phyloP scores from a whole-genome alignment of 2,113 vertebrate species.

The Trichechus manatus region DNA sequence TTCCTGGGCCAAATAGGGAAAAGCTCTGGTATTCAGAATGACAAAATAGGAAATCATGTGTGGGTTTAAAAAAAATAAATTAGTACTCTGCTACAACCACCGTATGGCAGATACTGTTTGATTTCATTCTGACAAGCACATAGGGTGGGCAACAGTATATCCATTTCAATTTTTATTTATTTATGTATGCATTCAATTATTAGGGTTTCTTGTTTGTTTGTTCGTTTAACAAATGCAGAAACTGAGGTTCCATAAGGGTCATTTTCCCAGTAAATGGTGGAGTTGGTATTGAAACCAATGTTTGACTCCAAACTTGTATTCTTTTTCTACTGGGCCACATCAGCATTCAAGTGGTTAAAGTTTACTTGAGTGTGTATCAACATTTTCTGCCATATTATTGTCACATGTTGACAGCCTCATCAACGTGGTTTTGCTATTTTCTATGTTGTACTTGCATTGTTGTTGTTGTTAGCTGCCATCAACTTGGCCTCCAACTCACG shows the following conservation, averaged over 20 bases:
- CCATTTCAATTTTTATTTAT: background rate
- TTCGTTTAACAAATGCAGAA: background rate
- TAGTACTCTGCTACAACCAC: background rate
- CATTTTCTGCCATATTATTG: background rate
- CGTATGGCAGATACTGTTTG: background rate
- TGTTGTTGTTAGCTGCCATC: background rate
- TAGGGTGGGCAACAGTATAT: background rate
- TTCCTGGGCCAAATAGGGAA: background rate
- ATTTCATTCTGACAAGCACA: background rate
- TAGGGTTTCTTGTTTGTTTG: background rate
- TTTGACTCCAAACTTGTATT: background rate
- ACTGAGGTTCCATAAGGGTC: background rate
- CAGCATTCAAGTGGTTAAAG: background rate
- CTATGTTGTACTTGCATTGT: background rate
- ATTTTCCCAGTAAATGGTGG: background rate
- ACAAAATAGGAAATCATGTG: background rate
- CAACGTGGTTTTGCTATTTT: background rate
- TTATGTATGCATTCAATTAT: background rate
- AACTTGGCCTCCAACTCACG: background rate
- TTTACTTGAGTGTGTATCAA: background rate
- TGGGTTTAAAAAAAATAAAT: background rate
- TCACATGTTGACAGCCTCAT: background rate
- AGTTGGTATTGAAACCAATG: background rate
- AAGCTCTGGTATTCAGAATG: background rate
- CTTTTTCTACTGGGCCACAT: background rate